Base-by-base conservation (phyloP, 2,888 invertebrate species). In the Caenorhabditis uteleia region DNA sequence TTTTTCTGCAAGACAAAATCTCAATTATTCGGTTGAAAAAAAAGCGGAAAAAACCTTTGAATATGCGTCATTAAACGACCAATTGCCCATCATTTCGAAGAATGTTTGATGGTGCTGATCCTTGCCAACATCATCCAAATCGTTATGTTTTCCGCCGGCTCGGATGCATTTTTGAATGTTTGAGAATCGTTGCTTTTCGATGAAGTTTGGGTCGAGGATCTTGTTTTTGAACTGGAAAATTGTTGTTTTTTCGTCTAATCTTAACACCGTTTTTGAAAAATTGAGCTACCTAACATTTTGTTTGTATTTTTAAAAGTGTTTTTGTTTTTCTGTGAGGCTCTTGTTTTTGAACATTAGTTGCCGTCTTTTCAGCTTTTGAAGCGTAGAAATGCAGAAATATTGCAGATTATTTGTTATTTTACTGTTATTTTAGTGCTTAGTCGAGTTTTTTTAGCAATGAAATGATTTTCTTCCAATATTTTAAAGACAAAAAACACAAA, bases 41-140 rank as follows among this genome's bases (percentile, higher is more conserved):
- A 14, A 40, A 7, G 29, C 2, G 23, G 12, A 88, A 89, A 86
- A n/a, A n/a, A n/a, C n/a, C n/a, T 98, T 99, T 84, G 95, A 97
- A 84, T 97, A 99, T 85, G 71, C 69, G 85, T 97, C 95, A 21
- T 97, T 95, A 86, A 98, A 99, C 0, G 97, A 97, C 98, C 98
- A 99, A 85, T 98, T 99, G 5, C 98, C 98, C 88, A 99, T 88
- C 98, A 99, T 99, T 87, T 99, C 98, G 86, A 99, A 99, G 86
- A 98, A 99, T 3, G 98, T 99, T 82, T 99, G 98, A 87, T 99
- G 98, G 83, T 98, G 98, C 3, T 95, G 93, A 87, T 99, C 98
- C 86, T 95, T 95, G 23, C 98, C 98, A 7, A 98, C 98, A 87
- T 98, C 97, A 86, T 99, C 98, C 21, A 73, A 34, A 85, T 99